Percentiles rank a stretch among this genome's conserved stretches.
Evolutionary conservation across 2,888 invertebrate species (phyloP).

Genomic region (Ectobius pallidus): DNA sequence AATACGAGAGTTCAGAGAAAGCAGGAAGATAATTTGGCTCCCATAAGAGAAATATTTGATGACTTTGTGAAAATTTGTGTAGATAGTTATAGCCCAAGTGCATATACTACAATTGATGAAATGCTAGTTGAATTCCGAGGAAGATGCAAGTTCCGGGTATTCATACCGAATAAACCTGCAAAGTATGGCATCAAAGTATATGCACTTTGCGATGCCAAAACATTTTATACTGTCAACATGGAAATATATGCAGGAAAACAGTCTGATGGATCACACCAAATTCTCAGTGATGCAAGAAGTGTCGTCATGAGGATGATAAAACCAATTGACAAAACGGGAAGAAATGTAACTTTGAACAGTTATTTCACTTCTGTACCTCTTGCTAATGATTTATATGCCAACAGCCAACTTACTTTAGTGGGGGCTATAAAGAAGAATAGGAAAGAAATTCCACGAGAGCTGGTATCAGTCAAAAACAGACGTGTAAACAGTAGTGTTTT

Average conservation of each 20-base stretch:
- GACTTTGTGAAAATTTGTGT: not conserved
- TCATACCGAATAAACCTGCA: not conserved
- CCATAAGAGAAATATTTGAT: not conserved
- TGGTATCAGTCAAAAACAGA: not conserved
- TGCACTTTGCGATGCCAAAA: too few relatives aligned
- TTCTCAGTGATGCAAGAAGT: not conserved
- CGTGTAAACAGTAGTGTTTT: not conserved
- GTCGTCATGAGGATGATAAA: not conserved
- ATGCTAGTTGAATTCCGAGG: not conserved
- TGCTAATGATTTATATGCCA: not conserved
- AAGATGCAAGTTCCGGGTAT: not conserved
- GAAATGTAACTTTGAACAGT: not conserved
- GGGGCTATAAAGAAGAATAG: not conserved
- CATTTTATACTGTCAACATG: not conserved
- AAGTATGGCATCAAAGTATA: not conserved
- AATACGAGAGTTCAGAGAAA: not conserved
- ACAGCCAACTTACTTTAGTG: not conserved
- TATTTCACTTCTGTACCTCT: not conserved
- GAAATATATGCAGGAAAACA: not conserved
- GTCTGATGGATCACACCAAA: not conserved
- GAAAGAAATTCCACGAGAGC: not conserved
- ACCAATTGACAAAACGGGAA: not conserved
- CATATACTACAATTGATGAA: not conserved
- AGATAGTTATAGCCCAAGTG: not conserved
- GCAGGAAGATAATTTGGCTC: not conserved